Base-by-base conservation (phyloP, 2,888 invertebrate genomes). In the Pantelozetes paolii region DNA sequence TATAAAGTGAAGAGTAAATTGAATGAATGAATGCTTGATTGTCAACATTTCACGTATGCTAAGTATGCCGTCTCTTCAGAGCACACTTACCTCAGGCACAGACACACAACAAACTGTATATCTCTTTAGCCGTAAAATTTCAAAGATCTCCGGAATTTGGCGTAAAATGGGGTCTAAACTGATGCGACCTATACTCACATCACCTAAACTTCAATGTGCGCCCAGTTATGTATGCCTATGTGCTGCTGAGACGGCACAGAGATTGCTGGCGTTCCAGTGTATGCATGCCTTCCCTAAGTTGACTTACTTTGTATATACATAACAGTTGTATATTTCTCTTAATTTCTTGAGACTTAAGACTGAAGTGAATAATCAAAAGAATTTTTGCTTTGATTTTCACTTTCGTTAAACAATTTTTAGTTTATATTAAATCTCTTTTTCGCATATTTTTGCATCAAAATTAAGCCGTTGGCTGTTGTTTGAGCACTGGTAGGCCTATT, bases 21-120 rank as follows among this genome's bases (percentile, higher is more conserved):
- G 59, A 59, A 59, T 59, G 30, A 59, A 59, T 59, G 59, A 54
- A 54, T 54, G 54, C 28, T 15, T 30, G 59, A 59, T 59, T 30
- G 59, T 59, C 59, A 59, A 59, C 59, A 59, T 59, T 59, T 59
- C 59, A 59, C 30, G 28, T 59, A 59, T 59, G 59, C 59, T 59
- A 59, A 59, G 15, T 59, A 59, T 30, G 28, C 30, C 26, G 3
- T 54, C 20, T 20, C 20, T 15, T 18, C 11, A 45, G 8, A 45
- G 45, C 45, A 45, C 45, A 30, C 28, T 59, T 59, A 59, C 30
- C 59, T 59, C 30, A 59, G 59, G 59, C 59, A 30, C 30, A 45
- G 15, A 45, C 15, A 15, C 45, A 45, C 15, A n/a, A 57, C 57
- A 57, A 54, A 59, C 59, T 59, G 59, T 59, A 59, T 30, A 59